Evolutionary conservation across 2,797 vertebrate genomes (phyloP), one percentile per base, ranked within the genome.

Genomic region (Enteromius thamalakanensis): DNA sequence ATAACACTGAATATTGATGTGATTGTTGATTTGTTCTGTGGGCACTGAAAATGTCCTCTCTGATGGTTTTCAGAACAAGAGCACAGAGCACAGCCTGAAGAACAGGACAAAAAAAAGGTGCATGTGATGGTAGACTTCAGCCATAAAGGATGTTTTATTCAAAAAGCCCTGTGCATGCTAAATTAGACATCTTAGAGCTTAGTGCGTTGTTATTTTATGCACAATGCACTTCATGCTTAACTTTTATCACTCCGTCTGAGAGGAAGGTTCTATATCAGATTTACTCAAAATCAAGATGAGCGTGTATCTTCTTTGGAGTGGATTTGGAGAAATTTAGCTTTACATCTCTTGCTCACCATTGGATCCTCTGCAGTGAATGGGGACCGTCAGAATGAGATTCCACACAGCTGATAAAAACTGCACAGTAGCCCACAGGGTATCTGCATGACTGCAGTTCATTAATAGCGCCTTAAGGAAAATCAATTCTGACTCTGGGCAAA

Each of bases 1-100:
- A 70, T 82, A 79, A 76, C 76, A 80, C 70, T 76, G 80, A 84
- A 87, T 86, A 81, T 81, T 85, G 80, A 76, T 86, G 79, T 69
- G 81, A 84, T 77, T 86, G 74, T 80, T 85, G 62, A 85, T 86
- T 86, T 40, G 42, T 85, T 86, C 70, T 79, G 80, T 23, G 78
- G 85, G 53, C 47, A 72, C 81, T 34, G 69, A 77, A 83, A 76
- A 55, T 23, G 32, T 53, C 64, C 71, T 76, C 29, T 68, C 53
- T 82, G 70, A 82, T 78, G 64, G 81, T 45, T 86, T 87, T 60
- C 34, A 34, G 70, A 72, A 69, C 69, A 71, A 26, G 58, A 79
- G 34, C 34, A 32, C 42, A 70, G 62, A 68, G 17, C 7, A 45
- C 42, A 45, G 64, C 64, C 69, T 53, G 21, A 76, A 37, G 49